Evolutionary conservation across 2,888 invertebrate species (phyloP).

Genomic region (Herminia tarsipennalis): DNA sequence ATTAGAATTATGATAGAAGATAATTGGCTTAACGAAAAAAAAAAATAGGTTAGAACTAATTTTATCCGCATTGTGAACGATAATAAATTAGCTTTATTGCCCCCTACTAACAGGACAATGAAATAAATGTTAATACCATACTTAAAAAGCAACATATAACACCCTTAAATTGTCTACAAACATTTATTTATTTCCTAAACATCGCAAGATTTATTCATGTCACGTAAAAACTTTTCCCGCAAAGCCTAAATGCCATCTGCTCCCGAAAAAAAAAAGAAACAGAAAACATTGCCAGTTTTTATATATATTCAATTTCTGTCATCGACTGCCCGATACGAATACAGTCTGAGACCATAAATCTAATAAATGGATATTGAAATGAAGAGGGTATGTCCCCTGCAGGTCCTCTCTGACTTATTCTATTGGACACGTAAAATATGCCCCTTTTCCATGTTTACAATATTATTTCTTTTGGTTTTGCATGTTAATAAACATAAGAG

Average conservation of each 20-base stretch:
- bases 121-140: conserved; percentile 10
- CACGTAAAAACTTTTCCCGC: conserved; percentile 35
- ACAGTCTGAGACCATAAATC: conserved; percentile 62
- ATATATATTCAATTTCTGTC: conserved; percentile 62
- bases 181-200: conserved; percentile 18
- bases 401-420: conserved; percentile 49
- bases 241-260: conserved; percentile 41
- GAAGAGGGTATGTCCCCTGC: conserved; percentile 60
- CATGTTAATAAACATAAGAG: conserved; percentile 17
- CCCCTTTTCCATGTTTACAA: conserved; percentile 34
- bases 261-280: conserved; percentile 32
- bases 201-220: conserved; percentile 31
- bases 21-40: too few relatives aligned
- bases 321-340: conserved; percentile 51
- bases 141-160: conserved; percentile 17
- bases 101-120: conserved; percentile 2
- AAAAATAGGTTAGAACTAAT: neutral
- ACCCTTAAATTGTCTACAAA: conserved; percentile 25
- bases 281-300: conserved; percentile 29
- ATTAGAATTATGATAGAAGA: too few relatives aligned
- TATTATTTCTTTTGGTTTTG: conserved; percentile 25
- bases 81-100: conserved; percentile 7
- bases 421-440: conserved; percentile 49
- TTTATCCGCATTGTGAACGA: neutral
- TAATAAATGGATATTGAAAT: conserved; percentile 69